Evolutionary conservation across 2,888 invertebrate species (phyloP), one percentile per base, ranked within the genome.

Genomic region (Empis livida): DNA sequence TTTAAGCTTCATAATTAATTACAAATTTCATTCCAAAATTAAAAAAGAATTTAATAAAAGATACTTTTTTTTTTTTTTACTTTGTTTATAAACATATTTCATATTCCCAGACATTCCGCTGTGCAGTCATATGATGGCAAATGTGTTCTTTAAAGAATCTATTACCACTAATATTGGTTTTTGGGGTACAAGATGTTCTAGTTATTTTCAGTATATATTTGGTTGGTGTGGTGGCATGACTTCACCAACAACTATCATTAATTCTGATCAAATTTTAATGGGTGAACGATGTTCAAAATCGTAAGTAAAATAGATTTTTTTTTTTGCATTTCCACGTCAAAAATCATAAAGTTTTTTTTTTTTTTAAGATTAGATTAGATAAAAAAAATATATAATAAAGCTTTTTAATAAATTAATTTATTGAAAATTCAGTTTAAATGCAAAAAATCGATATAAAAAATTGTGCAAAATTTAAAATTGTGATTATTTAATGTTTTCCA

Each of bases 61-160:
- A n/a, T n/a, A n/a, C n/a, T n/a, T n/a, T n/a, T n/a, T n/a, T n/a
- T n/a, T n/a, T n/a, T n/a, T n/a, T n/a, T n/a, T n/a, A n/a, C n/a
- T n/a, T n/a, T n/a, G n/a, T n/a, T n/a, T n/a, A n/a, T n/a, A n/a
- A n/a, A n/a, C n/a, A n/a, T n/a, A 39, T 39, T 46, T 14, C 13
- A 39, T 47, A 46, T 41, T 50, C 51, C 27, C 45, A 59, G 60
- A 59, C 51, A 48, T 52, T 43, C 57, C 56, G 30, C 51, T 59
- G 10, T 60, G 60, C 44, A 59, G 59, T 50, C 60, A 60, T 30
- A 55, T 57, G 47, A 52, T 59, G 56, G 51, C 59, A 43, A 51
- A 53, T 16, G 50, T 53, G 20, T 59, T 58, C 44, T 59, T 59
- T 47, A 56, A 53, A 37, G 59, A 59, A 51, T 57, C 57, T 20